Evolutionary conservation across 2,797 vertebrate genomes (phyloP).

Genomic region (Crenichthys baileyi): DNA sequence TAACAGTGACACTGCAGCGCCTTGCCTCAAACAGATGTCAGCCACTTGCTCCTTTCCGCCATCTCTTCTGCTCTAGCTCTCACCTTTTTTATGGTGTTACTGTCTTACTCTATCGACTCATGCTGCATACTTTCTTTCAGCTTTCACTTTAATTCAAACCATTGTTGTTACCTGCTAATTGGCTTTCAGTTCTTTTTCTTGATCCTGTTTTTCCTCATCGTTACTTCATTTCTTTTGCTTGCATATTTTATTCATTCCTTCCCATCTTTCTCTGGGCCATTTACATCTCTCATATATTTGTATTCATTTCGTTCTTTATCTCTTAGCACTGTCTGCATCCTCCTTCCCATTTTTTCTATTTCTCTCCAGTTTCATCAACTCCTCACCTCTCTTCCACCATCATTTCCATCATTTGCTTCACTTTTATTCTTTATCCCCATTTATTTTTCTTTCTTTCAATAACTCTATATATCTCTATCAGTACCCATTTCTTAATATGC

Average conservation of each 20-base stretch:
- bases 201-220: neutral
- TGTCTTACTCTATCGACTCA: neutral
- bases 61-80: neutral
- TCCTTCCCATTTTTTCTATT: neutral
- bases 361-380: neutral
- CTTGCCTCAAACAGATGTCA: slow-evolving; percentile 20
- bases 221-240: neutral
- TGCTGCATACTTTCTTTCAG: too few relatives aligned
- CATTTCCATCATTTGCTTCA: neutral
- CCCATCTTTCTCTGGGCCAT: neutral
- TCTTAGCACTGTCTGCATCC: neutral
- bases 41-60: slow-evolving; percentile 19
- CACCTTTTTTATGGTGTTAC: neutral
- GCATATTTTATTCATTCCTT: neutral
- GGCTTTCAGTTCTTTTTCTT: neutral
- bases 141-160: neutral
- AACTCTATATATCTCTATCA: neutral
- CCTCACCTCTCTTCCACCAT: neutral
- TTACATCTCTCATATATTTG: neutral
- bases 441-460: neutral
- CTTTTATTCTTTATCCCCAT: neutral
- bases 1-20: slow-evolving; percentile 37
- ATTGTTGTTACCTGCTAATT: neutral
- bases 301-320: neutral
- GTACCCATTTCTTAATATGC: neutral